Percentiles rank a stretch among this genome's conserved stretches.
phyloP scores from a whole-genome alignment of 2,113 vertebrate species.

The Tragelaphus buxtoni region DNA sequence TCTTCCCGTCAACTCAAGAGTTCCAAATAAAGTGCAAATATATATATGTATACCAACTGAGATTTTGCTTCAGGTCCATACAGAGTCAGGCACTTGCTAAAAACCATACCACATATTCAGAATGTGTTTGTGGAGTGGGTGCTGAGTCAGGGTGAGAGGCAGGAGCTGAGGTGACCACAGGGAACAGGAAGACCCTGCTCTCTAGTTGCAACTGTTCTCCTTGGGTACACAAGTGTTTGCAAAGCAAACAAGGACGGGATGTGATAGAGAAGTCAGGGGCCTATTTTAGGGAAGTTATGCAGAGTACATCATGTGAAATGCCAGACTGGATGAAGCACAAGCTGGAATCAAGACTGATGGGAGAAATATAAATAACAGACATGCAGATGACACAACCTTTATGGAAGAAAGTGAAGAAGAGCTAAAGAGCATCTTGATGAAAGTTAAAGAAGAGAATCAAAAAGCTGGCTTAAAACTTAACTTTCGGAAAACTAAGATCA shows the following conservation, averaged over 20 bases:
- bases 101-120: not conserved
- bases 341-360: not conserved
- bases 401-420: not conserved
- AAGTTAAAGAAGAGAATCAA: not conserved
- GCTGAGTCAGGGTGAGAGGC: not conserved
- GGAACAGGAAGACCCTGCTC: not conserved
- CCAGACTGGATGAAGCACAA: not conserved
- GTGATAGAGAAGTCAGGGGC: not conserved
- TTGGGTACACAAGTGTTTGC: not conserved
- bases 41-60: not conserved
- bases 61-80: not conserved
- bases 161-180: fast-evolving
- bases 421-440: not conserved
- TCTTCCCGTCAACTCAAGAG: fast-evolving
- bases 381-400: not conserved
- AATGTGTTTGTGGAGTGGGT: not conserved
- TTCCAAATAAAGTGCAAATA: not conserved
- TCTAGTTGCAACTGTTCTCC: not conserved
- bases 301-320: not conserved
- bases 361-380: not conserved
- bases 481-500: not conserved
- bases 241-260: not conserved
- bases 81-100: not conserved
- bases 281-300: not conserved
- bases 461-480: not conserved